phyloP scores from a whole-genome alignment of 2,888 invertebrate species.

The Agrotis puta region DNA sequence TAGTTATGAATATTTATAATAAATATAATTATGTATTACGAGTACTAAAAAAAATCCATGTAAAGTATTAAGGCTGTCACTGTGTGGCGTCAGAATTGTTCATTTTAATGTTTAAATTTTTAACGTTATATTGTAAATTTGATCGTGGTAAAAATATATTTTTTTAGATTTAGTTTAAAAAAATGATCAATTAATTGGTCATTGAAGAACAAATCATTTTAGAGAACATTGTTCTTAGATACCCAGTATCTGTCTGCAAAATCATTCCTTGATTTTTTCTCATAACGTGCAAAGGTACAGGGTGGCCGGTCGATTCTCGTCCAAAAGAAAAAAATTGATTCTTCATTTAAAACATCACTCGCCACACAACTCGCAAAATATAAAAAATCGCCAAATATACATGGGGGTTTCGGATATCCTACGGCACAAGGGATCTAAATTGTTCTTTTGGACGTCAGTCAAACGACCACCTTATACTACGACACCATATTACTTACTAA shows the following conservation, averaged over 20 bases:
- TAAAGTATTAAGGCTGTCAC: conserved; percentile 30
- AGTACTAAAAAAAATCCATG: conserved; percentile 6
- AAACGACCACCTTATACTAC: too few species aligned
- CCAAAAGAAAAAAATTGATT: too few species aligned
- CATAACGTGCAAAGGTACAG: background rate
- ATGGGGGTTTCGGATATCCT: too few species aligned
- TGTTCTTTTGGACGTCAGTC: too few species aligned
- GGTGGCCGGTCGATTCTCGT: too few species aligned
- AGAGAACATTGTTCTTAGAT: background rate
- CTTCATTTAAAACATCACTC: too few species aligned
- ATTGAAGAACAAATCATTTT: conserved; percentile 15
- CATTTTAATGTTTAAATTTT: conserved; percentile 14
- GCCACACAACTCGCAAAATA: too few species aligned
- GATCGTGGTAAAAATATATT: conserved; percentile 35
- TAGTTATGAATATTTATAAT: background rate
- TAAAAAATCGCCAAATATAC: too few species aligned
- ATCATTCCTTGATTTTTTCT: conserved; percentile 1
- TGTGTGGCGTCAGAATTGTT: conserved; percentile 27
- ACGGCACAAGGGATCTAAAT: too few species aligned
- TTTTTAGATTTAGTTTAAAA: conserved; percentile 16
- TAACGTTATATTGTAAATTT: conserved; percentile 11
- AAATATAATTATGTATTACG: too few species aligned
- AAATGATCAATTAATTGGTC: background rate
- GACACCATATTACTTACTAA: too few species aligned
- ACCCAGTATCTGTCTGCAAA: conserved; percentile 5